Evolutionary conservation across 2,113 vertebrate species (phyloP).

Genomic region (Ceyx melanurus): DNA sequence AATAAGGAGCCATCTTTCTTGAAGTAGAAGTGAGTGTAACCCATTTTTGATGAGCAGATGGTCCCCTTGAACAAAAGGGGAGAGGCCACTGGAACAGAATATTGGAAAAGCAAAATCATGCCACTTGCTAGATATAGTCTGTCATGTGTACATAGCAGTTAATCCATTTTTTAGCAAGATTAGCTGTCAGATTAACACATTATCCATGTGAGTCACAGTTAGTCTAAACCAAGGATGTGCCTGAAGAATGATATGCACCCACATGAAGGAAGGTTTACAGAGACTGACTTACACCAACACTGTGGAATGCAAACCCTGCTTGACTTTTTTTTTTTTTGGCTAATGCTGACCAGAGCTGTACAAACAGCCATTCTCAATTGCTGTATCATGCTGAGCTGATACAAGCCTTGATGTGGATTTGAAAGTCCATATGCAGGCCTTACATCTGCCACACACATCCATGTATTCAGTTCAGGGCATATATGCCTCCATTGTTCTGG

Average conservation of each 20-base stretch:
- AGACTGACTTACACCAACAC: background rate
- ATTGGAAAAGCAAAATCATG: constrained; percentile 8
- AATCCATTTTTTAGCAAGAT: constrained; percentile 46
- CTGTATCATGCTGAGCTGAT: constrained; percentile 29
- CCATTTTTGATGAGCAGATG: background rate
- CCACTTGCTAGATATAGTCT: background rate
- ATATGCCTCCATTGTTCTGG: background rate
- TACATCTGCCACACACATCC: constrained; percentile 47
- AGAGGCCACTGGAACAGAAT: background rate
- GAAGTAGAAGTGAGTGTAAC: background rate
- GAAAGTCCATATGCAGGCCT: background rate
- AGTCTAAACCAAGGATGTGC: constrained; percentile 15
- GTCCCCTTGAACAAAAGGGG: background rate
- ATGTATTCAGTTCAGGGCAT: background rate
- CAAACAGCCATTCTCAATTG: constrained; percentile 5
- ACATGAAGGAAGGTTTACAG: constrained; percentile 22
- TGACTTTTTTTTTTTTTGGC: background rate
- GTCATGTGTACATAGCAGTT: background rate
- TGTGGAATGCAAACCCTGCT: constrained; percentile 18
- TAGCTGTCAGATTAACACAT: constrained; percentile 55
- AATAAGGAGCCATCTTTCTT: background rate
- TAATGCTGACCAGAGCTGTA: constrained; percentile 59
- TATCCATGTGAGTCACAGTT: background rate
- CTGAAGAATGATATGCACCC: constrained; percentile 7
- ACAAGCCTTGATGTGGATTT: constrained; percentile 62